Base-by-base conservation (phyloP, 2,888 invertebrate species). In the Phania funesta region DNA sequence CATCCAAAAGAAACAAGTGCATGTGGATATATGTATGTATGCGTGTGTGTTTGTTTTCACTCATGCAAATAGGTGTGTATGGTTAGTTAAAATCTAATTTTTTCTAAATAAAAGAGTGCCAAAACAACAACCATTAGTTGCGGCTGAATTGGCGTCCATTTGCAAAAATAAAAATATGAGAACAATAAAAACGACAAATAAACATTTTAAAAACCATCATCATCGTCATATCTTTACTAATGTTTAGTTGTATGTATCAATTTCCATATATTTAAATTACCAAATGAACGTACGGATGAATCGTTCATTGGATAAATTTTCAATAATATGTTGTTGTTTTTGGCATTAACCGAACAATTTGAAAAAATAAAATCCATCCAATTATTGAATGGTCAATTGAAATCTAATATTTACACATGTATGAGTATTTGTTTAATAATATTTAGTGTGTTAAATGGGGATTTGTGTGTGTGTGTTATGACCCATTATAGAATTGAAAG, bases 91-190 rank as follows among this genome's bases (percentile, higher is more conserved):
- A 76, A 76, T 67, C 80, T 76, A 76, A 78, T 71, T 71, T 74
- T 70, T 77, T 35, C 77, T 54, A 70, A 58, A 65, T 56, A 44
- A 67, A 76, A 79, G 76, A 81, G 80, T 80, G 82, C 83, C 84
- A 84, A 73, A 85, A 81, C 70, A 82, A 70, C 78, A 79, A 70
- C 85, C 86, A 88, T 89, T 89, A 87, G 89, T 88, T 89, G 87
- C 88, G 89, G 87, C 86, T 87, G 87, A 89, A 87, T 88, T 87
- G 89, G 87, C 86, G 84, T 73, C 76, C 87, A 85, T 86, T 83
- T 83, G 65, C 70, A 32, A n/a, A 60, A 38, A 41, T 6, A 60
- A 24, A 68, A 54, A 48, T 29, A 62, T 44, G 24, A 35, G 9
- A 46, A 54, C n/a, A 41, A 58, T 29, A 41, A 71, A 54, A 38